Base-by-base conservation (phyloP, 2,113 vertebrate genomes). In the Cepphus grylle region DNA sequence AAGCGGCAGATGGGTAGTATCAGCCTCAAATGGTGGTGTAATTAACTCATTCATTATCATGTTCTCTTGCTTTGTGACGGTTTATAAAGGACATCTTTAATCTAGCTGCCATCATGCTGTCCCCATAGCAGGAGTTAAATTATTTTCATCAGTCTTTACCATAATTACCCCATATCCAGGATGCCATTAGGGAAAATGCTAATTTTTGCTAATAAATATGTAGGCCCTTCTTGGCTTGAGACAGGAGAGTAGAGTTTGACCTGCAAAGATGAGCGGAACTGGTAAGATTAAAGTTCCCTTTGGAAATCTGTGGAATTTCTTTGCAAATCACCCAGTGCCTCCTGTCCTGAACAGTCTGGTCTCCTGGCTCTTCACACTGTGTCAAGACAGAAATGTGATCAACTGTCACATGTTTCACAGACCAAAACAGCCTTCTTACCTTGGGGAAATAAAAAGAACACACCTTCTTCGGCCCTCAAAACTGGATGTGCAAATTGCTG, bases 1-100 rank as follows among this genome's bases (percentile, higher is more conserved):
- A 85, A 95, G 93, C 4, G 4, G 94, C 98, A 98, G 98, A 97
- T 98, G 98, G 96, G 96, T 96, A 97, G 97, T 96, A 94, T 73
- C 63, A 83, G 90, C 90, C 81, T 91, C 87, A 94, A 92, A 95
- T 95, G 93, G 89, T 96, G 40, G 32, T 76, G 84, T 98, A 98
- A 98, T 98, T 97, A 97, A 98, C 98, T 98, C 96, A 97, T 98
- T 98, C 97, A 98, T 98, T 98, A 97, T 97, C 86, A 21, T 66
- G 79, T 93, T 95, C 88, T 82, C 61, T 89, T 93, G 45, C 69
- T 90, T 72, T 86, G 47, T 85, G 74, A 77, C 0, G 42, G 74
- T 88, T 94, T 90, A 88, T 81, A 97, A 94, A 94, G 81, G 76
- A 85, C 84, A 88, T 81, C 76, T 91, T 97, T 94, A 95, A 96